A percentile compares a stretch with the other conserved stretches of the same genome.
Conservation (phyloP, 2,113 vertebrate genomes). For the Hyperopisus bebe region DNA sequence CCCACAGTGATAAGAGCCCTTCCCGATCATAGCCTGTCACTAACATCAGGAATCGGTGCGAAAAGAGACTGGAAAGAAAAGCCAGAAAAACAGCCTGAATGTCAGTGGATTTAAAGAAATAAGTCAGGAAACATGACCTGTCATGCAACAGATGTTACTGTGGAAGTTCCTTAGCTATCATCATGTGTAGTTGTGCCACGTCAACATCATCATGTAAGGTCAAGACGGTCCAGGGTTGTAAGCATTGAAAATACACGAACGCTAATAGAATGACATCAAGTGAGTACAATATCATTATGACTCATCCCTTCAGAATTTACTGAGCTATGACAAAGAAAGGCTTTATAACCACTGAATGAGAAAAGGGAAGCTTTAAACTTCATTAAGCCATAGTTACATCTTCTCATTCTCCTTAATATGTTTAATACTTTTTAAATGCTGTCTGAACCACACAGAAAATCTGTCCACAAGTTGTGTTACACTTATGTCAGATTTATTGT, state of each 20-base stretch:
- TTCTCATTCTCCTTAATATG: not conserved
- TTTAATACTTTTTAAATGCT: not conserved
- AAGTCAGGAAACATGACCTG: not conserved
- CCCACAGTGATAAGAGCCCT: conserved; percentile 80
- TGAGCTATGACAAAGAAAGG: not conserved
- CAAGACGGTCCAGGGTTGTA: not conserved
- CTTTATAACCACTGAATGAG: not conserved
- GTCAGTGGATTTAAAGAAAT: not conserved
- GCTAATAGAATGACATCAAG: not conserved
- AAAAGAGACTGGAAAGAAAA: conserved; percentile 67
- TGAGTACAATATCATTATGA: not conserved
- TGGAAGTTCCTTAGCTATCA: not conserved
- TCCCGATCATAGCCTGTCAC: conserved; percentile 82
- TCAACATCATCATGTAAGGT: not conserved
- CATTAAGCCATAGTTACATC: not conserved
- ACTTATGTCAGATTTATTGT: not conserved
- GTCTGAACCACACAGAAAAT: not conserved
- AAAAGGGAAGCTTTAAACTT: not conserved
- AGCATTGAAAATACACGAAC: not conserved
- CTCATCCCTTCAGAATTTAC: not conserved
- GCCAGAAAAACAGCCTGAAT: not conserved
- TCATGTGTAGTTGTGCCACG: not conserved
- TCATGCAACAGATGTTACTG: not conserved
- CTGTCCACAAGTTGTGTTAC: not conserved
- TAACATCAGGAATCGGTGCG: conserved; percentile 80